Conservation (phyloP, 2,888 invertebrate genomes). For the Sesamia inferens region DNA sequence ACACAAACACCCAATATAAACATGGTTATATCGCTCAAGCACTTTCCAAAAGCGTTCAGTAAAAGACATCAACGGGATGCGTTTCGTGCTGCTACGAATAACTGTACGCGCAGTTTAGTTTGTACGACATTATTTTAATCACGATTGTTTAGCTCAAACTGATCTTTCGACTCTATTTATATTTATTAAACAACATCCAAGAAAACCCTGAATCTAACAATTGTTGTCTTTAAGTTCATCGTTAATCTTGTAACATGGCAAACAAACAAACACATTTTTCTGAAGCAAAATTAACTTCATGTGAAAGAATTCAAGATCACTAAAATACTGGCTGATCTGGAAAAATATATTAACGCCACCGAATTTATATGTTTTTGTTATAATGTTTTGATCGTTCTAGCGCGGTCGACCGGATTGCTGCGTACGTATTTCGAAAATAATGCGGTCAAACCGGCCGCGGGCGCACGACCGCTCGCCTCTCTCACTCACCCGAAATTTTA, state of each 20-base stretch:
- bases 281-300: conserved; percentile 46
- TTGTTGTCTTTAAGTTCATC: not conserved
- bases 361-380: conserved; percentile 84
- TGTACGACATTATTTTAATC: conserved; percentile 34
- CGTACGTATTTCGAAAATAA: conserved; percentile 90
- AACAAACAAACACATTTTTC: conserved; percentile 44
- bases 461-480: conserved; percentile 84
- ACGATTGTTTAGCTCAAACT: conserved; percentile 29
- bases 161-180: conserved; percentile 16
- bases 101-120: conserved; percentile 52
- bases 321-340: conserved; percentile 67
- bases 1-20: conserved; percentile 77
- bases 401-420: conserved; percentile 87
- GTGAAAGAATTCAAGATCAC: conserved; percentile 64
- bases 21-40: conserved; percentile 77
- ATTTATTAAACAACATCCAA: conserved; percentile 4
- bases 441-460: conserved; percentile 89
- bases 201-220: not conserved
- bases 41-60: conserved; percentile 86
- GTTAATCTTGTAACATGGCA: not conserved
- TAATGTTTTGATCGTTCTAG: conserved; percentile 88
- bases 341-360: conserved; percentile 71
- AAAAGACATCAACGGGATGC: conserved; percentile 88
- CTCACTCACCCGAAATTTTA: conserved; percentile 90
- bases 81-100: conserved; percentile 60